Evolutionary conservation across 2,113 vertebrate genomes (phyloP), one percentile per base, ranked within the genome.

Genomic region (Fukomys damarensis): DNA sequence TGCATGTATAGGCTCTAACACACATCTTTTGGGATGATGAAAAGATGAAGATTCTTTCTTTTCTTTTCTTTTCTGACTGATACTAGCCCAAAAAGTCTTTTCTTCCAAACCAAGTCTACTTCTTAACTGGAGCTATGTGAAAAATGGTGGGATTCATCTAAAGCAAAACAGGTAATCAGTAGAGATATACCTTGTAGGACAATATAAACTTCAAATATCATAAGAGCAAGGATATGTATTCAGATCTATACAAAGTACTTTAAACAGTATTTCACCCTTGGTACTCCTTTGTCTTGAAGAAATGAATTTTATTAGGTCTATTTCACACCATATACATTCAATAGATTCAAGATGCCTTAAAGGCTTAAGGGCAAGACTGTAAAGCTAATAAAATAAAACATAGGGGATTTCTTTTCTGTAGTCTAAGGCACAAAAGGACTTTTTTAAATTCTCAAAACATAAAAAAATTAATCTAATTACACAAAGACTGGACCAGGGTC

Each of bases 121-220:
- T 43, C 52, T 65, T 82, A 91, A 54, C 2, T 77, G 11, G 61
- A 83, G 35, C 12, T 86, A 49, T 26, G 26, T 65, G 74, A 82
- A 93, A 94, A 89, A 80, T 16, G 65, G 43, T 63, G 72, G 58
- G 86, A 95, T 86, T 86, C 66, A 91, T 28, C 32, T 38, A 19
- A 13, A 90, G 46, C 9, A 94, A 90, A 95, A 59, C 16, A 81
- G 16, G 16, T 93, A 24, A 81, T 26, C 46, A 76, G 11, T 4
- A 85, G 56, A 17, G 43, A n/a, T 49, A 30, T 19, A 88, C 9
- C 5, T 7, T 38, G 26, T 10, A 86, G 35, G 32, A 80, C 35
- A 92, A 38, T 6, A 30, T 63, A 61, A 94, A 46, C 46, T 87
- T 46, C 41, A 74, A n/a, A 28, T 28, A 43, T n/a, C 61, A 87